Evolutionary conservation across 2,797 vertebrate genomes (phyloP).

Genomic region (Typhlichthys eigenmanni): DNA sequence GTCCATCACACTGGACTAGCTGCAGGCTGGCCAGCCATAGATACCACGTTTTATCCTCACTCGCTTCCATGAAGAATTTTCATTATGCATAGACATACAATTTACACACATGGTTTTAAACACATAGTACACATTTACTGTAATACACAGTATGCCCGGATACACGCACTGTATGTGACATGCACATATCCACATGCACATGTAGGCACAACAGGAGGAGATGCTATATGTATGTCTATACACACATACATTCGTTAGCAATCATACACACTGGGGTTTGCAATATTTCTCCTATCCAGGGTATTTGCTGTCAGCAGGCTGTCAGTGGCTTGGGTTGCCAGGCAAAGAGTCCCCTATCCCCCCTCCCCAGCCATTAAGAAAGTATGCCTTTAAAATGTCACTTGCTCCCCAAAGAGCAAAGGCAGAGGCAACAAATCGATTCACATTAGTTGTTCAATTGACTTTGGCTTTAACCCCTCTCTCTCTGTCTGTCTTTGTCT

Average conservation of each 20-base stretch:
- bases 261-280: slow-evolving; percentile 61
- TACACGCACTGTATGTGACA: background rate
- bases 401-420: slow-evolving; percentile 72
- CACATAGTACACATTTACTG: background rate
- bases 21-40: slow-evolving; percentile 58
- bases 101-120: background rate
- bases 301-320: slow-evolving; percentile 68
- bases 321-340: slow-evolving; percentile 64
- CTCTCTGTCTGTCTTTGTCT: slow-evolving; percentile 44
- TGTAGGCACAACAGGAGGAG: slow-evolving; percentile 25
- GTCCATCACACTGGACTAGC: slow-evolving; percentile 56
- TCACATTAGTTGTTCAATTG: slow-evolving; percentile 85
- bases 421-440: slow-evolving; percentile 81
- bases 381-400: slow-evolving; percentile 84
- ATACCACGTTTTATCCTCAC: slow-evolving; percentile 63
- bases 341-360: slow-evolving; percentile 63
- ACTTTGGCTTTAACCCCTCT: slow-evolving; percentile 78
- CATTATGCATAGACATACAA: background rate
- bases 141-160: background rate
- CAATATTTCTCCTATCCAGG: slow-evolving; percentile 69
- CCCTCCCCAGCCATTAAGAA: slow-evolving; percentile 65
- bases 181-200: background rate
- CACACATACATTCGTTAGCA: slow-evolving; percentile 23
- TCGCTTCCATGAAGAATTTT: slow-evolving; percentile 72
- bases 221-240: slow-evolving; percentile 23